A percentile compares a stretch with the other conserved stretches of the same genome.
These are phyloP conservation scores for Odontocolon sp. DNA, from an alignment of 2,888 invertebrate species.

Conservation along the genomic window DNA sequence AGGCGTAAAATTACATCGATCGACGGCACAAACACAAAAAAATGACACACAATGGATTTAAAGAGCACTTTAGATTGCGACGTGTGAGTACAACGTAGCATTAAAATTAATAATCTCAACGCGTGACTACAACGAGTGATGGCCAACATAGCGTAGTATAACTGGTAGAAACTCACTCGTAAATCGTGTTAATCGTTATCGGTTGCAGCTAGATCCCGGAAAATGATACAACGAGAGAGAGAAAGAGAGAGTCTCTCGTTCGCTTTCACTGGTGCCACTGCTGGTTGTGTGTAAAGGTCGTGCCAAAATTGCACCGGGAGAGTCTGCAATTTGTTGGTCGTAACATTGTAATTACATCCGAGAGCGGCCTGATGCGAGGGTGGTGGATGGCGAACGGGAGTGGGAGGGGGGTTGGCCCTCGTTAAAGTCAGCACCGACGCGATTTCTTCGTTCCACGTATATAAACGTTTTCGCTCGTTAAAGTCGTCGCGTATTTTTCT, in stretches of 20 bases:
- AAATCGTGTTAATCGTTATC: slow-evolving; percentile 40
- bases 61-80: not conserved
- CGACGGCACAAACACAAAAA: not conserved
- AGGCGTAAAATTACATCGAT: slow-evolving; percentile 5
- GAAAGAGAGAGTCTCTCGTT: not conserved
- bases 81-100: not conserved
- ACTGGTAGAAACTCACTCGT: not conserved
- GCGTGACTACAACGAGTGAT: not conserved
- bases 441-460: slow-evolving; percentile 35
- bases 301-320: slow-evolving; percentile 35
- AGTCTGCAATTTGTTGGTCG: slow-evolving; percentile 49
- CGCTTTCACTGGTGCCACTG: not conserved
- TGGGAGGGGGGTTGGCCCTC: slow-evolving; percentile 5
- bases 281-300: slow-evolving; percentile 18
- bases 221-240: slow-evolving; percentile 21
- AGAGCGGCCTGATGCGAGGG: slow-evolving; percentile 3
- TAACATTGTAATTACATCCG: slow-evolving; percentile 53
- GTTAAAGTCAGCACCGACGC: slow-evolving; percentile 44
- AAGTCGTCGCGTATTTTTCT: slow-evolving; percentile 35
- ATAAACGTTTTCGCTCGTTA: slow-evolving; percentile 34
- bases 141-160: not conserved
- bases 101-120: slow-evolving; percentile 13
- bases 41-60: not conserved
- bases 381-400: not conserved
- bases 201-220: slow-evolving; percentile 23